Base-by-base conservation (phyloP, 2,888 invertebrate species). In the Allacma fusca region DNA sequence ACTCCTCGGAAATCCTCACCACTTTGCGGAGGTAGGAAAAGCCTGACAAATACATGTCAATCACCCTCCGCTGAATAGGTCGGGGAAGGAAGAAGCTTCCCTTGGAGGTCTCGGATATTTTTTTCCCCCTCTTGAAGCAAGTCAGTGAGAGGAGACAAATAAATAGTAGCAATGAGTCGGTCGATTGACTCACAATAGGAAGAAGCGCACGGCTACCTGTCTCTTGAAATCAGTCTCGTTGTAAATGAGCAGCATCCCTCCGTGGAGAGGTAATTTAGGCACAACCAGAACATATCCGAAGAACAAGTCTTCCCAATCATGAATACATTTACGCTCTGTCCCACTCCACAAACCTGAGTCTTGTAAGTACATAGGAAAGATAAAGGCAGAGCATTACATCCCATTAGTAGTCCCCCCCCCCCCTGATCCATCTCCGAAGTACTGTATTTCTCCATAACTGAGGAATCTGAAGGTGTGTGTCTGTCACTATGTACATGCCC, bases 81-180 rank as follows among this genome's bases (percentile, higher is more conserved):
- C 9, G 9, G 34, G 34, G 34, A 16, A 16, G n/a, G 50, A 50
- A 50, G 19, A 50, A 50, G 16, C 16, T 50, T 50, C 50, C 44
- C 43, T 70, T 70, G 69, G 69, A 70, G 69, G 69, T 70, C 69
- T 70, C 12, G 13, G 1, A 67, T 34, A 57, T 13, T 67, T 68
- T 75, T 50, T 65, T 50, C 50, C 43, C 68, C n/a, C n/a, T n/a
- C 62, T 28, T 21, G 62, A 68, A 68, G 57, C 75, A 65, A 68
- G 57, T 75, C 23, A 68, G 65, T 21, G 34, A 70, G 71, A 72
- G 69, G 68, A 76, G 70, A 64, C 69, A 76, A 79, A 79, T 76
- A 76, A 76, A 79, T 76, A 74, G 78, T 67, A 70, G 75, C 67
- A 79, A 79, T 79, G 73, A 79, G 64, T 79, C 79, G 79, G 70